phyloP scores from a whole-genome alignment of 2,888 invertebrate genomes.

The Amblyjoppa proteus region DNA sequence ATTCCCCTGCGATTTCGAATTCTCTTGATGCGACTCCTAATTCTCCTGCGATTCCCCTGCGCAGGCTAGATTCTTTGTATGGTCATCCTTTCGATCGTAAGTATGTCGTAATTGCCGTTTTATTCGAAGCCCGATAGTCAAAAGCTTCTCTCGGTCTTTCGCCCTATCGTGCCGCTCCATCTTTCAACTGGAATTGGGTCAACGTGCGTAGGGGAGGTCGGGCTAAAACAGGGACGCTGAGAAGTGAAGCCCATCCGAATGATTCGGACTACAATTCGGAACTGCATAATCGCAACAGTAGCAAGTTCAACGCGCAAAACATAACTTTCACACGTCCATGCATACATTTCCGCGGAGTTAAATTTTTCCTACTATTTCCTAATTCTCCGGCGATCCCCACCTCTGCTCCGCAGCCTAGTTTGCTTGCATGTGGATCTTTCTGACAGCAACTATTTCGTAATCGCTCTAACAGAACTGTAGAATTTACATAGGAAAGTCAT shows the following conservation, averaged over 20 bases:
- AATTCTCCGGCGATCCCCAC: slow-evolving; percentile 28
- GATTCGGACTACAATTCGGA: background rate
- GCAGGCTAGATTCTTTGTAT: slow-evolving; percentile 24
- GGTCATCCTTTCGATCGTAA: slow-evolving; percentile 46
- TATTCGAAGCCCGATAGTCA: too few species aligned
- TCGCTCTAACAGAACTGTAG: slow-evolving; percentile 44
- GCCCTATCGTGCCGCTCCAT: too few species aligned
- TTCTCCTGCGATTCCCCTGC: slow-evolving; percentile 26
- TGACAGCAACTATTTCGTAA: slow-evolving; percentile 51
- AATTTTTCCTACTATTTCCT: slow-evolving; percentile 3
- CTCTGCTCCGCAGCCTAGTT: slow-evolving; percentile 8
- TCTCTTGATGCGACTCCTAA: background rate
- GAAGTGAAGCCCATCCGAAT: too few species aligned
- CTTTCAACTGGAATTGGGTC: too few species aligned
- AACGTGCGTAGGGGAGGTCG: too few species aligned
- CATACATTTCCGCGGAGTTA: background rate
- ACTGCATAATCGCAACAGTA: background rate
- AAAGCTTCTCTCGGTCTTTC: too few species aligned
- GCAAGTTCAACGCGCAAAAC: background rate
- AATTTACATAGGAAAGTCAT: slow-evolving; percentile 55
- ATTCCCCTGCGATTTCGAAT: slow-evolving; percentile 33
- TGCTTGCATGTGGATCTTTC: slow-evolving; percentile 43
- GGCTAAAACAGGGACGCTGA: too few species aligned
- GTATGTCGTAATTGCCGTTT: slow-evolving; percentile 41
- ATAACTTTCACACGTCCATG: background rate